Percentiles rank a stretch among this genome's conserved stretches.
These are phyloP conservation scores for Crocallis elinguaria DNA, from an alignment of 2,888 invertebrate genomes.

Conservation along the genomic window DNA sequence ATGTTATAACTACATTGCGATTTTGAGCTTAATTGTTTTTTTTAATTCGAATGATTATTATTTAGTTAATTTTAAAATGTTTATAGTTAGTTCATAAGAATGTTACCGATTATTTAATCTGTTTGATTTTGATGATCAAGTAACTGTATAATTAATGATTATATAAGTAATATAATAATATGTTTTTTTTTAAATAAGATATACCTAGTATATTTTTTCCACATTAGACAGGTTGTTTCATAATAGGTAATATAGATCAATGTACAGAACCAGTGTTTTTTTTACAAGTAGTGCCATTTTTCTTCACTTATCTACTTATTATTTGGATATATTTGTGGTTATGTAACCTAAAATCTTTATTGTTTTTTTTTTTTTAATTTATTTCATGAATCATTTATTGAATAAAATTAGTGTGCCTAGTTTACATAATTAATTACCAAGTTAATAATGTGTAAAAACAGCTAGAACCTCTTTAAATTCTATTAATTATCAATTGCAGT, in stretches of 20 bases:
- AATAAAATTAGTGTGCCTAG: neutral
- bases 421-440: neutral
- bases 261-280: neutral
- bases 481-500: neutral
- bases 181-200: too few relatives aligned
- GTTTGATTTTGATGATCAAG: neutral
- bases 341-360: neutral
- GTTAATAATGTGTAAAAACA: neutral
- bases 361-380: neutral
- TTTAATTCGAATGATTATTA: neutral
- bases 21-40: constrained; percentile 13
- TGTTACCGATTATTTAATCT: constrained; percentile 1
- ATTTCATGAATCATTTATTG: neutral
- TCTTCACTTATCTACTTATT: neutral
- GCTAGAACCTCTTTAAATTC: neutral
- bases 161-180: too few relatives aligned
- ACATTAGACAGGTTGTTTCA: too few relatives aligned
- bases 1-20: constrained; percentile 6
- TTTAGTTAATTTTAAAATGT: constrained; percentile 13
- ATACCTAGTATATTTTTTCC: too few relatives aligned
- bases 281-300: constrained; percentile 1
- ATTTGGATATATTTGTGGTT: neutral
- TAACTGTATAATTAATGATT: neutral
- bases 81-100: constrained; percentile 15
- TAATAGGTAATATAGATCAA: too few relatives aligned